Evolutionary conservation across 2,888 invertebrate genomes (phyloP).

Genomic region (Acrobasis repandana): DNA sequence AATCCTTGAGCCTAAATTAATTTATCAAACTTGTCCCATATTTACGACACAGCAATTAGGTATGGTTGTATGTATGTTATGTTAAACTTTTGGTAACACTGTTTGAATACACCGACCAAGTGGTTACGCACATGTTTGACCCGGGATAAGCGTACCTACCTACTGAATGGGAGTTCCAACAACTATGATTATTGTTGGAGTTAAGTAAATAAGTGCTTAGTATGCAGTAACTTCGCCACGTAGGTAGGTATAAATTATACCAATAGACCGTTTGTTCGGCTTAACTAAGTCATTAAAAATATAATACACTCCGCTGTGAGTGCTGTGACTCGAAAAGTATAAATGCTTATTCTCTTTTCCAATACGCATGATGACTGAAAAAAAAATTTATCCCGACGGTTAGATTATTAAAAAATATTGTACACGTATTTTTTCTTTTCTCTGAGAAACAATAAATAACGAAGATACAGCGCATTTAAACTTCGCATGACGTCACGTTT

Average conservation of each 20-base stretch:
- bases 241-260: conserved; percentile 23
- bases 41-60: background rate
- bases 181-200: conserved; percentile 11
- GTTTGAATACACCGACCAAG: background rate
- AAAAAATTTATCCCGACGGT: no score
- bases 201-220: conserved; percentile 10
- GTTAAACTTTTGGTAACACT: background rate
- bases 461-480: no score
- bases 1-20: background rate
- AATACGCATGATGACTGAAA: no score
- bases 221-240: conserved; percentile 3
- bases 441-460: no score
- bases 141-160: background rate
- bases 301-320: no score
- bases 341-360: no score
- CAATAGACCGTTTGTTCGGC: conserved; percentile 21
- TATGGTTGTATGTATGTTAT: background rate
- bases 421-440: no score
- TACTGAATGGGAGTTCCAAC: conserved; percentile 5
- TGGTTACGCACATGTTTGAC: background rate
- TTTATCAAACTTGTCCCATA: background rate
- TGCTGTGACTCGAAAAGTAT: no score
- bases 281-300: conserved; percentile 3
- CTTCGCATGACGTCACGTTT: no score
- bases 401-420: no score